These are phyloP conservation scores for Netelia inedita DNA, from an alignment of 2,888 invertebrate species.

Conservation along the genomic window DNA sequence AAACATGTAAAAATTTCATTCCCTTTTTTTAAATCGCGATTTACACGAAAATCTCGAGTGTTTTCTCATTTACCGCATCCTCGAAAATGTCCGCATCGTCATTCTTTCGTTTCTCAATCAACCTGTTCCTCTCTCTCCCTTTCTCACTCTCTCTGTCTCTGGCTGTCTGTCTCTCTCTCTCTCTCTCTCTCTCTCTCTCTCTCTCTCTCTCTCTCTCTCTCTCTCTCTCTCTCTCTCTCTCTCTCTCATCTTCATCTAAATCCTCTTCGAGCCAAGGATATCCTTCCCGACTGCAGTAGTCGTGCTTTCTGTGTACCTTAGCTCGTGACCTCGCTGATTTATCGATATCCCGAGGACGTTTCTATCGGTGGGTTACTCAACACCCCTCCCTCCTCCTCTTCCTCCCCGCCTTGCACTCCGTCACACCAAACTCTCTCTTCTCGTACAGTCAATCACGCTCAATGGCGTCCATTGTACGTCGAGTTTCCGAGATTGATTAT, in stretches of 20 bases:
- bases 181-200: background rate
- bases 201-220: background rate
- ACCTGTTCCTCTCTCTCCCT: conserved; percentile 58
- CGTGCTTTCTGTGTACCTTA: conserved; percentile 33
- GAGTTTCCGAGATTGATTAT: conserved; percentile 64
- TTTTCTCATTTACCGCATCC: background rate
- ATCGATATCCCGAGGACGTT: conserved; percentile 54
- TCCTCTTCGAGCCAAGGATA: conserved; percentile 45
- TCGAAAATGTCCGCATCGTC: conserved; percentile 16
- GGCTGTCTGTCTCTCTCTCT: too few relatives aligned
- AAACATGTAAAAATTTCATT: too few relatives aligned
- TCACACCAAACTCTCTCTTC: background rate
- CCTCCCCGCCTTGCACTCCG: too few relatives aligned
- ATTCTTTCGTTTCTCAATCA: conserved; percentile 42
- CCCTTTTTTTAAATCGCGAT: too few relatives aligned
- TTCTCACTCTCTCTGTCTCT: too few relatives aligned
- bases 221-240: background rate
- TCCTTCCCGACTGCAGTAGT: conserved; percentile 32
- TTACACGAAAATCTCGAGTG: too few relatives aligned
- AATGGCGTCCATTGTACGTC: conserved; percentile 62
- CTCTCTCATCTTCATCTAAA: conserved; percentile 37
- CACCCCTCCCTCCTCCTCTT: conserved; percentile 26
- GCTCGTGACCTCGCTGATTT: conserved; percentile 60
- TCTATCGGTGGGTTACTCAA: conserved; percentile 54
- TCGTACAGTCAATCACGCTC: conserved; percentile 54